phyloP scores from a whole-genome alignment of 1,140 invertebrate species.

The Drosophila eugracilis region DNA sequence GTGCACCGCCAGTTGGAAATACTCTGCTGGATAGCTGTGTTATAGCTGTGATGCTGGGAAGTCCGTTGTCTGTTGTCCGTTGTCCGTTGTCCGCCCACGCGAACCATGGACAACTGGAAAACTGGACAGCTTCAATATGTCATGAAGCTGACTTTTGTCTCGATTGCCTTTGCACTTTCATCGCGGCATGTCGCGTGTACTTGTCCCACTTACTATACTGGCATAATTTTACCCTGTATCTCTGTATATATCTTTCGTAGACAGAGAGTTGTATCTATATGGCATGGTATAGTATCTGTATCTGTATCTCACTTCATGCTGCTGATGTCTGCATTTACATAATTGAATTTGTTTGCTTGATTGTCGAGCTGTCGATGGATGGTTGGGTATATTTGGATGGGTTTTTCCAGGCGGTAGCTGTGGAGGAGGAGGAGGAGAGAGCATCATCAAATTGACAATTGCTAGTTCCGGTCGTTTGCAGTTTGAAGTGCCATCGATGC shows the following conservation, averaged over 20 bases:
- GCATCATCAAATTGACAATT: conserved; percentile 79
- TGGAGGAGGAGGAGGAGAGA: conserved; percentile 69
- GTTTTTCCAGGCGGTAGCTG: conserved; percentile 33
- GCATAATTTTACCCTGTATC: conserved; percentile 64
- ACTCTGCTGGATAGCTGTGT: conserved; percentile 4
- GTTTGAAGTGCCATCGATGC: conserved; percentile 81
- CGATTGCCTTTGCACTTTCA: conserved; percentile 67
- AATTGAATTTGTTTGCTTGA: conserved; percentile 84
- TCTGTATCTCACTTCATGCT: conserved; percentile 26
- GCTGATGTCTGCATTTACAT: conserved; percentile 83
- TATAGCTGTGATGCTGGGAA: conserved; percentile 18
- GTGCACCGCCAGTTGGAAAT: conserved; percentile 46
- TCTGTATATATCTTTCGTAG: conserved; percentile 13
- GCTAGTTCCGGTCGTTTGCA: conserved; percentile 83
- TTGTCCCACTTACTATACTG: conserved; percentile 67
- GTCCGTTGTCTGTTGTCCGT: conserved; percentile 12
- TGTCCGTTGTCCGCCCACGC: conserved; percentile 12
- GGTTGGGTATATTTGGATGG: conserved; percentile 18
- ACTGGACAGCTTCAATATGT: conserved; percentile 61
- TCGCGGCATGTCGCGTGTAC: conserved; percentile 51
- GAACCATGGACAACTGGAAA: conserved; percentile 41
- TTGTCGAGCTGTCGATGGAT: conserved; percentile 79
- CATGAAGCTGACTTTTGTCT: conserved; percentile 63
- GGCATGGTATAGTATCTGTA: conserved; percentile 21
- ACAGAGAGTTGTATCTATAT: conserved; percentile 27